These are phyloP conservation scores for Cerastis leucographa DNA, from an alignment of 2,888 invertebrate genomes.

Conservation along the genomic window DNA sequence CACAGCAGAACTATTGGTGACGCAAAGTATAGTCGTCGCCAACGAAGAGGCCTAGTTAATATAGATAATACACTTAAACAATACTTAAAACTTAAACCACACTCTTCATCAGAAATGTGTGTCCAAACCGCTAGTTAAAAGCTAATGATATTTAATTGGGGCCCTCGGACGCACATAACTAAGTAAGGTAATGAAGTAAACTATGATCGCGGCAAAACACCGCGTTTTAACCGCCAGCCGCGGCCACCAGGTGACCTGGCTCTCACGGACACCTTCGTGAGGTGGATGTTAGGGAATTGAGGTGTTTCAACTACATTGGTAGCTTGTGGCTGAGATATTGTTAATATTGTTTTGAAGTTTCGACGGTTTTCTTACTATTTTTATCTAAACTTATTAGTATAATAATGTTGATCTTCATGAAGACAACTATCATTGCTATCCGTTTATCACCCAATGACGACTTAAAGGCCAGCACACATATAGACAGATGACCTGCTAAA, in stretches of 20 bases:
- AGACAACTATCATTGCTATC: neutral
- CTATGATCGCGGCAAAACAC: constrained; percentile 87
- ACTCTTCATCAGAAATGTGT: constrained; percentile 48
- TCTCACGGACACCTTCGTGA: constrained; percentile 74
- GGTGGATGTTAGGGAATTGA: constrained; percentile 27
- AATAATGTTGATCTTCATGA: neutral
- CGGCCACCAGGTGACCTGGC: constrained; percentile 75
- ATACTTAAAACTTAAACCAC: constrained; percentile 49
- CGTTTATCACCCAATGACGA: neutral
- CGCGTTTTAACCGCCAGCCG: constrained; percentile 67
- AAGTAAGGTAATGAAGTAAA: constrained; percentile 85
- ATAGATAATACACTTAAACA: constrained; percentile 32
- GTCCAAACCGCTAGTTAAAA: constrained; percentile 67
- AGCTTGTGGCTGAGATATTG: neutral
- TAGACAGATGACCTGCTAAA: neutral
- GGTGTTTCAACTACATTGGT: constrained; percentile 67
- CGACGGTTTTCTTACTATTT: neutral
- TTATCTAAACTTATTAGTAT: neutral
- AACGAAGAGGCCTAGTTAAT: neutral
- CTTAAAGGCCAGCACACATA: too few relatives aligned
- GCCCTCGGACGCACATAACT: constrained; percentile 73
- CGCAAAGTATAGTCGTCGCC: neutral
- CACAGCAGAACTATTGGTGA: neutral
- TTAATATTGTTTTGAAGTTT: neutral
- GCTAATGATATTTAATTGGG: constrained; percentile 77